A percentile compares a stretch with the other conserved stretches of the same genome.
Evolutionary conservation across 1,140 invertebrate genomes (phyloP).

Genomic region (Stegodyphus mimosarum): DNA sequence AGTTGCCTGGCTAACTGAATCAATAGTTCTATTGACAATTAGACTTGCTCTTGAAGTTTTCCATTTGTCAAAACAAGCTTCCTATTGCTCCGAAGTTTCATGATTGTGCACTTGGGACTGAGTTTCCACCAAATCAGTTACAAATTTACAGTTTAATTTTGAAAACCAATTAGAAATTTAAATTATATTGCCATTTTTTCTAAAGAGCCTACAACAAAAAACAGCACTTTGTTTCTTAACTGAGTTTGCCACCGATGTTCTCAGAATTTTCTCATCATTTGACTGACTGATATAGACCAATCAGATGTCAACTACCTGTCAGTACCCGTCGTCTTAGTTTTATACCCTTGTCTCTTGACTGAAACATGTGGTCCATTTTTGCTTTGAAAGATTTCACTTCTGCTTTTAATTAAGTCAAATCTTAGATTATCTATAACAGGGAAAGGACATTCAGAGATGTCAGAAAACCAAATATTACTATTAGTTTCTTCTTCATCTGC

Average conservation of each 20-base stretch:
- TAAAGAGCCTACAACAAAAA: slow-evolving; percentile 3
- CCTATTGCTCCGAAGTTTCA: background rate
- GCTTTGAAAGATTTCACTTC: background rate
- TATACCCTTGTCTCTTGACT: slow-evolving; percentile 12
- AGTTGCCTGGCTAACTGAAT: background rate
- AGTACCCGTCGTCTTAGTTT: background rate
- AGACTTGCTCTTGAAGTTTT: slow-evolving; percentile 5
- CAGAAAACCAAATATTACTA: slow-evolving; percentile 1
- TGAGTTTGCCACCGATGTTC: background rate
- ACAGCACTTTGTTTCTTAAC: background rate
- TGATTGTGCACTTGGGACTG: background rate
- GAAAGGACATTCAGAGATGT: background rate
- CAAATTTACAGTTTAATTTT: too few species aligned
- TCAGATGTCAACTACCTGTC: background rate
- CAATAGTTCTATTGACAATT: background rate
- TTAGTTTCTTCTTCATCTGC: background rate
- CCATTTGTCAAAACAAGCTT: slow-evolving; percentile 8
- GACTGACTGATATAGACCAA: slow-evolving; percentile 1
- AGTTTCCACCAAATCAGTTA: background rate
- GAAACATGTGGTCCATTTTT: background rate
- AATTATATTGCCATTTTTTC: background rate
- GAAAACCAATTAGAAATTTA: slow-evolving; percentile 11
- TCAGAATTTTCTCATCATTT: slow-evolving; percentile 7
- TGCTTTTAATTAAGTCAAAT: slow-evolving; percentile 2
- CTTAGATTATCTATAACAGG: background rate